These are phyloP conservation scores for Clarias platycephalus DNA, from an alignment of 2,797 vertebrate genomes.

Conservation along the genomic window DNA sequence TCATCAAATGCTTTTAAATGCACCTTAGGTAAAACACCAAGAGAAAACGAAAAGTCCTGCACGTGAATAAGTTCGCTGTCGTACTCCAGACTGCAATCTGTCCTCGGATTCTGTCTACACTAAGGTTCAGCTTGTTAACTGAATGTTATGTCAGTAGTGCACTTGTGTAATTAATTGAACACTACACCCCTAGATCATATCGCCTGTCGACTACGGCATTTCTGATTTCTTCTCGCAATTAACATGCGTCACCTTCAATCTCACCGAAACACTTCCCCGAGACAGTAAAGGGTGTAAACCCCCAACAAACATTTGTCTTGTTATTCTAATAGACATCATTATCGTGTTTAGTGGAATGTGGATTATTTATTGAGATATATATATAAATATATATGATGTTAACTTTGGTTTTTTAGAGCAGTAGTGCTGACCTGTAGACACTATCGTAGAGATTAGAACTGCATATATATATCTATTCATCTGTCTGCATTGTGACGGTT, in stretches of 20 bases:
- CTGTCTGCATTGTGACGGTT: conserved; percentile 78
- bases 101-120: conserved; percentile 26
- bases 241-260: conserved; percentile 13
- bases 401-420: conserved; percentile 68
- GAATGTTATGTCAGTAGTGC: conserved; percentile 71
- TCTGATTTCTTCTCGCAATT: conserved; percentile 8
- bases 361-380: conserved; percentile 78
- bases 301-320: conserved; percentile 64
- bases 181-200: conserved; percentile 65
- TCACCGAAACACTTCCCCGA: conserved; percentile 25
- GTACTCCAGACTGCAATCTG: not conserved
- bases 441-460: conserved; percentile 74
- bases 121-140: conserved; percentile 51
- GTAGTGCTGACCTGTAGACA: conserved; percentile 68
- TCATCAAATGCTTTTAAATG: not conserved
- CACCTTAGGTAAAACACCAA: not conserved
- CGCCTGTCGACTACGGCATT: conserved; percentile 67
- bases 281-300: conserved; percentile 31
- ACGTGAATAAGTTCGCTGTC: not conserved
- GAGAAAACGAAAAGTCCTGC: not conserved
- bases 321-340: conserved; percentile 69
- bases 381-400: conserved; percentile 64
- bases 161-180: conserved; percentile 63
- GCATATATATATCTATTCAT: conserved; percentile 60
- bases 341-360: conserved; percentile 79